Conservation (phyloP, 30 jellyfish, hydroid and myxozoan species). For the Chrysaora quinquecirrha region DNA sequence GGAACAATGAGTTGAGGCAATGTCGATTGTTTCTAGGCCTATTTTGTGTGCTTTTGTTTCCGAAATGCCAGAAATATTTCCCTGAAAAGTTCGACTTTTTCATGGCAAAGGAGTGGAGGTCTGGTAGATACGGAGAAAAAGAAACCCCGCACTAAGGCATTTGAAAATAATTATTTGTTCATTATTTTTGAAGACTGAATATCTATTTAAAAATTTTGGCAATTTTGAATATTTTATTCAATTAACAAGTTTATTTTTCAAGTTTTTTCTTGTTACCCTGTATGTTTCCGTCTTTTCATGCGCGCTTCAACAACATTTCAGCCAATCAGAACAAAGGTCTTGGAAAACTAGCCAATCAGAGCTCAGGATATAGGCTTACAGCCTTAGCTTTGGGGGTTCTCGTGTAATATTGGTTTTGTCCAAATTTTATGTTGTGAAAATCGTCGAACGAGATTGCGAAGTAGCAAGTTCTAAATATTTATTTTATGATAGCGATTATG, state of each 20-base stretch:
- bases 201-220: not conserved
- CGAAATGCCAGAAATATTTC: no score
- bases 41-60: no score
- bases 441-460: not conserved
- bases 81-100: no score
- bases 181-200: no score
- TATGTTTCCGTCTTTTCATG: conserved; percentile 47
- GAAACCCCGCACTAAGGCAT: no score
- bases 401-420: conserved; percentile 1
- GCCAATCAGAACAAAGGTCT: conserved; percentile 29
- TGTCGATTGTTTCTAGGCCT: no score
- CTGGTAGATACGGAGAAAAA: no score
- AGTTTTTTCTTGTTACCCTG: conserved; percentile 40
- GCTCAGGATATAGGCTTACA: conserved; percentile 6
- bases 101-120: no score
- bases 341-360: conserved; percentile 33
- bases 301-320: conserved; percentile 34
- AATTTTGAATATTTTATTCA: no score
- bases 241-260: no score
- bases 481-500: not conserved
- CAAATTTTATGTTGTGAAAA: not conserved
- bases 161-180: no score
- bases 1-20: no score
- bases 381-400: conserved; percentile 16
- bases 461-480: not conserved